Base-by-base conservation (phyloP, 2,113 vertebrate genomes). In the Columba livia region DNA sequence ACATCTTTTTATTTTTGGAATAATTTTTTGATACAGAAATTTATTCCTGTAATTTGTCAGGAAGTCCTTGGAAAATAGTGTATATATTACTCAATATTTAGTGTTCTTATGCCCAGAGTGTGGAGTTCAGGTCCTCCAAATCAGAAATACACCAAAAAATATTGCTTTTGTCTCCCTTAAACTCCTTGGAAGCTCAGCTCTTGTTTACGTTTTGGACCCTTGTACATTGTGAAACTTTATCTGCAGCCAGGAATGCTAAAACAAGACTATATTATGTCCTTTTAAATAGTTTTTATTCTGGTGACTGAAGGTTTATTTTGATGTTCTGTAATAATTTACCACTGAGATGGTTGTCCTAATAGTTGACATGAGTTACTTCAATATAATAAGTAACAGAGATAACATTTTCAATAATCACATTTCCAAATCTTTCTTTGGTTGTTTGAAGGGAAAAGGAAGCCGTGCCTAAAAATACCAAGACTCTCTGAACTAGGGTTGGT, bases 361-460 rank as follows among this genome's bases (percentile, higher is more conserved):
- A 50, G 65, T 23, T 95, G 82, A 13, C 11, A 1, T 15, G 58
- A 84, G 67, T 95, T 95, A 73, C 36, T 90, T 69, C 50, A 25
- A 40, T 74, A 54, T 65, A 79, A 87, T 53, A 42, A 79, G 7
- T 0, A 9, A 15, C 29, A 73, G 23, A 69, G 29, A 72, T 56
- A 79, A 26, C 70, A 48, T 72, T 93, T 66, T 84, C 75, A 73
- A 28, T 92, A 95, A 97, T 90, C 50, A 79, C 71, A 56, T 72
- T 94, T 90, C 56, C 75, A 79, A 96, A 60, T 94, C 51, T 62
- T 66, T 83, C 79, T 93, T 94, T 44, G 85, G 79, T 66, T 91
- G 10, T 85, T 93, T 96, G 83, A 94, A 72, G 96, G 79, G 58
- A 96, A 94, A 94, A 96, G 20, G n/a, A 96, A 86, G 25, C 95